phyloP scores from a whole-genome alignment of 2,113 vertebrate genomes.

The Dipodomys stephensi region DNA sequence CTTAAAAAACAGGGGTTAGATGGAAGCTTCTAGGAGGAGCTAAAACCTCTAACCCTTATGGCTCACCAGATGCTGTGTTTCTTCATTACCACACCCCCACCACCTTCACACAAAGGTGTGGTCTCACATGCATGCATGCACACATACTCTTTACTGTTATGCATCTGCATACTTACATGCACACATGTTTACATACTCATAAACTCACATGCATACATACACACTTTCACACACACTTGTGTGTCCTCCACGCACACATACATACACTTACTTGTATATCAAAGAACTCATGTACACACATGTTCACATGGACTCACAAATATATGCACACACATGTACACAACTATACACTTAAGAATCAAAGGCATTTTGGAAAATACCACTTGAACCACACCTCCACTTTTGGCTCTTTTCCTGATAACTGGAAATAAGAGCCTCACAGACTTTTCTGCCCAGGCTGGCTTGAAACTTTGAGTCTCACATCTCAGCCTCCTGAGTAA shows the following conservation, averaged over 20 bases:
- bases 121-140: background rate
- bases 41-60: background rate
- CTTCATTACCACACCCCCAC: background rate
- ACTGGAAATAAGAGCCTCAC: too few relatives aligned
- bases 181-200: background rate
- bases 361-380: slow-evolving; percentile 62
- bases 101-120: too few relatives aligned
- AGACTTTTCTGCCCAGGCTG: too few relatives aligned
- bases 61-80: slow-evolving; percentile 50
- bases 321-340: background rate
- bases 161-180: background rate
- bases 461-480: too few relatives aligned
- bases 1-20: slow-evolving; percentile 32
- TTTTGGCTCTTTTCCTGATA: too few relatives aligned
- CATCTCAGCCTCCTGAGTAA: too few relatives aligned
- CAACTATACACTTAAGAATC: background rate
- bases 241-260: too few relatives aligned
- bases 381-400: too few relatives aligned
- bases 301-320: background rate
- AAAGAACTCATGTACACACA: background rate
- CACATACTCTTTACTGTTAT: background rate
- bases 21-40: background rate
- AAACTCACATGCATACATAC: background rate
- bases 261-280: background rate
- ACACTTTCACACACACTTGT: background rate